phyloP scores from a whole-genome alignment of 2,797 vertebrate species.

The Clarias laeviceps region DNA sequence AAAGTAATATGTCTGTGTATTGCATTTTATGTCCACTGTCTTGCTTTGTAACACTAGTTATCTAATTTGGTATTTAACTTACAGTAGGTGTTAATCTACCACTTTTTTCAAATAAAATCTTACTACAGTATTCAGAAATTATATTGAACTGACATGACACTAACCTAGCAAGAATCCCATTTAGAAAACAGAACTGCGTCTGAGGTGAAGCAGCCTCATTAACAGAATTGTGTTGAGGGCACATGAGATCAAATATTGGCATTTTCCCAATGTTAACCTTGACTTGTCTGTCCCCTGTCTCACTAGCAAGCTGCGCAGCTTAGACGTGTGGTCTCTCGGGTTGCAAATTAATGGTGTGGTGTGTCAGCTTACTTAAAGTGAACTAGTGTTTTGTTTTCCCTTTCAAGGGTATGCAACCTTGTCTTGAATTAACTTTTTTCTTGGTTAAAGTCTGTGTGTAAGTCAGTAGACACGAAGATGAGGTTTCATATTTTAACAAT shows the following conservation, averaged over 20 bases:
- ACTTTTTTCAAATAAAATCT: not conserved
- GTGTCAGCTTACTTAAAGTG: not conserved
- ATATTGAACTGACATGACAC: not conserved
- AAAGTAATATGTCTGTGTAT: not conserved
- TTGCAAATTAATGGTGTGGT: not conserved
- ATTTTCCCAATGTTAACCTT: constrained; percentile 21
- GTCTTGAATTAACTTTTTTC: not conserved
- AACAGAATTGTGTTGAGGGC: not conserved
- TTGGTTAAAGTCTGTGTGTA: not conserved
- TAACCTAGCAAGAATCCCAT: not conserved
- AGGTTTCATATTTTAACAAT: not conserved
- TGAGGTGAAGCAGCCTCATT: constrained; percentile 17
- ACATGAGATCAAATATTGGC: constrained; percentile 32
- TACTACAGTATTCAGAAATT: not conserved
- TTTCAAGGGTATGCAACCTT: not conserved
- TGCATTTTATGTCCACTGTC: not conserved
- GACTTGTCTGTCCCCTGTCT: constrained; percentile 23
- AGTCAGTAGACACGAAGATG: not conserved
- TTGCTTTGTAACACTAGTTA: not conserved
- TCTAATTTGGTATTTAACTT: not conserved
- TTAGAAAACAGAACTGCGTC: not conserved
- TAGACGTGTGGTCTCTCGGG: constrained; percentile 6
- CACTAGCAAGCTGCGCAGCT: constrained; percentile 26
- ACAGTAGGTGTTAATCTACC: not conserved
- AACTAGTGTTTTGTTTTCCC: not conserved